A percentile compares a stretch with the other conserved stretches of the same genome.
phyloP scores from a whole-genome alignment of 1,140 invertebrate species.

The Tyrophagus putrescentiae region DNA sequence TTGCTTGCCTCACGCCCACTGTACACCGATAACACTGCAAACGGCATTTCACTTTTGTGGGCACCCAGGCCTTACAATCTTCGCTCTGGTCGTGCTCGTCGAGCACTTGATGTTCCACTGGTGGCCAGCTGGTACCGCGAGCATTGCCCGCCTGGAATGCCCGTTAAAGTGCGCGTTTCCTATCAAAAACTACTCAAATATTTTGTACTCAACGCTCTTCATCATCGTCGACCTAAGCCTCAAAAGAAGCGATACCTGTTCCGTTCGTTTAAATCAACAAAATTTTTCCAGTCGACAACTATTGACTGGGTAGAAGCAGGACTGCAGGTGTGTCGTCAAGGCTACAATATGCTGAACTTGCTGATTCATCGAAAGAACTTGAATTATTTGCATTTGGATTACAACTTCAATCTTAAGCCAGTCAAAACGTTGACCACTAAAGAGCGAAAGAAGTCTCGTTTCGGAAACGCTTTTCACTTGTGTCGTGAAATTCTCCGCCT shows the following conservation, averaged over 20 bases:
- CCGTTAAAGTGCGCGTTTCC: conserved; percentile 92
- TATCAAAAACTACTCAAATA: conserved; percentile 98
- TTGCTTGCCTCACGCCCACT: conserved; percentile 86
- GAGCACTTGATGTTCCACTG: conserved; percentile 89
- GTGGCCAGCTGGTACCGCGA: conserved; percentile 88
- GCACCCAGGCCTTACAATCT: conserved; percentile 94
- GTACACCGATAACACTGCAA: conserved; percentile 96
- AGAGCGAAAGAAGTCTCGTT: conserved; percentile 96
- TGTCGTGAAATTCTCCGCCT: conserved; percentile 93
- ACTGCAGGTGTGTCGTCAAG: conserved; percentile 85
- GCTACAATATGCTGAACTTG: conserved; percentile 98
- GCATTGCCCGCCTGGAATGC: conserved; percentile 94
- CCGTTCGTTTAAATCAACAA: conserved; percentile 97
- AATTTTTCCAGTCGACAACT: conserved; percentile 99
- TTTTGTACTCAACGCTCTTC: conserved; percentile 91
- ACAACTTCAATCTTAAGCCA: conserved; percentile 99
- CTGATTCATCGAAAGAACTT: conserved; percentile 98
- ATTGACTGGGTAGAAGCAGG: conserved; percentile 99
- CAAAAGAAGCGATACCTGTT: conserved; percentile 97
- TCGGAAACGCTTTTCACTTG: conserved; percentile 98
- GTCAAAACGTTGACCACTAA: conserved; percentile 98
- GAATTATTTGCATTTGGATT: conserved; percentile 98
- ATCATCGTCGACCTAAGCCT: conserved; percentile 90
- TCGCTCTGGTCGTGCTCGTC: conserved; percentile 60
- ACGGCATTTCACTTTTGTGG: conserved; percentile 96